Evolutionary conservation across 2,797 vertebrate species (phyloP), one percentile per base, ranked within the genome.

Genomic region (Vultur gryphus): DNA sequence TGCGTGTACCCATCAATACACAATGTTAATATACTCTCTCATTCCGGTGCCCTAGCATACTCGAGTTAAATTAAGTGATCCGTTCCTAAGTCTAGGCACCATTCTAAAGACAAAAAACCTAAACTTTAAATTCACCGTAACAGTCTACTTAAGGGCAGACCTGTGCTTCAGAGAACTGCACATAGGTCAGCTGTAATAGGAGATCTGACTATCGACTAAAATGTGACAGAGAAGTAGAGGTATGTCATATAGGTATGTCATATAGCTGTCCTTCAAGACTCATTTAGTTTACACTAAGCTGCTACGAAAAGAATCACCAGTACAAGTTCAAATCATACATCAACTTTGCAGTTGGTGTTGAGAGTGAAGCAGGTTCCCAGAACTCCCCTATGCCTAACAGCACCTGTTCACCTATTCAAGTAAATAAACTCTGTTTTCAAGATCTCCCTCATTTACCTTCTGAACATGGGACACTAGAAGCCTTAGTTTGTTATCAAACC

Each of bases 141-240:
- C 24, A 71, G 31, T 16, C n/a, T 51, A 31, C 41, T 24, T 33
- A 49, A 51, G 29, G 51, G 6, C 11, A 69, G 54, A 52, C 4
- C 16, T 54, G 24, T 33, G 24, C 77, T 78, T 75, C 61, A 72
- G 29, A 59, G 23, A 67, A 31, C 55, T 46, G 44, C 48, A 33
- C 7, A 1, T 0, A 13, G 10, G 43, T 58, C 41, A 85, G 26
- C 51, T 54, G 10, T 7, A 86, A 39, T 2, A 16, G 19, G 29
- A 90, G 55, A 75, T 39, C 28, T 49, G 31, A 41, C 31, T 49
- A 49, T 26, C 7, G 1, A 77, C 39, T 51, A 54, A 54, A 87
- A 58, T 4, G 29, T 62, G 62, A 86, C 62, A 71, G 11, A 72
- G 25, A 69, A 91, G 52, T 11, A 64, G 51, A 90, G 41, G 11